Percentiles rank a stretch among this genome's conserved stretches.
Evolutionary conservation across 35 echinoderm and acorn worm species (phyloP).

Genomic region (Eucidaris tribuloides): DNA sequence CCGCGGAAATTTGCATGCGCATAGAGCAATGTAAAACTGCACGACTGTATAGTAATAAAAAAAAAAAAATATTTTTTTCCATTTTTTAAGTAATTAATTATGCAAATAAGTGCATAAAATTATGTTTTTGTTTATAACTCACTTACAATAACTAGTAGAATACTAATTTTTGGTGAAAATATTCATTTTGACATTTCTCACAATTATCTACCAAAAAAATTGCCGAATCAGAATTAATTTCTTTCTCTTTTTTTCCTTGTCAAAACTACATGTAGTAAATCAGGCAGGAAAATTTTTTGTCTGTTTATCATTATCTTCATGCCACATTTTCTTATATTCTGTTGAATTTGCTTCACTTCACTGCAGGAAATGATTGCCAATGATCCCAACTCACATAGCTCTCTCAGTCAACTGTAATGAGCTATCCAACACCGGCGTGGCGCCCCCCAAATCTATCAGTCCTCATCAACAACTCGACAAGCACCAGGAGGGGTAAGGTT

Average conservation of each 20-base stretch:
- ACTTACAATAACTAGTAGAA: too few relatives aligned
- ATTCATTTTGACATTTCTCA: too few relatives aligned
- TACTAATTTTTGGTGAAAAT: too few relatives aligned
- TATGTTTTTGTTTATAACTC: too few relatives aligned
- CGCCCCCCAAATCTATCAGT: conserved; percentile 68
- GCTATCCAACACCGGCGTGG: conserved; percentile 71
- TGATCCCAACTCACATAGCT: conserved; percentile 64
- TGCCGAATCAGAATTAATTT: too few relatives aligned
- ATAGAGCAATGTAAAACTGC: not conserved
- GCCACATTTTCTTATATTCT: not conserved
- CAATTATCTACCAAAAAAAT: too few relatives aligned
- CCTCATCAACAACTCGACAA: conserved; percentile 57
- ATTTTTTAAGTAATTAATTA: too few relatives aligned
- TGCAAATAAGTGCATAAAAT: too few relatives aligned
- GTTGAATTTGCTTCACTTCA: not conserved
- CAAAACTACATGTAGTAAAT: not conserved
- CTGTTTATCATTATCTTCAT: not conserved
- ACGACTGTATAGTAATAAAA: not conserved
- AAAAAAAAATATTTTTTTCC: too few relatives aligned
- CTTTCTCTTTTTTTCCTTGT: not conserved
- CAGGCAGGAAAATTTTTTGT: not conserved
- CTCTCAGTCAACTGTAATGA: conserved; percentile 55
- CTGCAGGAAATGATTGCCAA: conserved; percentile 63
- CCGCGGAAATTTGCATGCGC: too few relatives aligned
- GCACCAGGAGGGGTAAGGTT: conserved; percentile 84